Percentiles rank a stretch among this genome's conserved stretches.
Evolutionary conservation across 2,113 vertebrate species (phyloP).

Genomic region (Pogonocichla stellata): DNA sequence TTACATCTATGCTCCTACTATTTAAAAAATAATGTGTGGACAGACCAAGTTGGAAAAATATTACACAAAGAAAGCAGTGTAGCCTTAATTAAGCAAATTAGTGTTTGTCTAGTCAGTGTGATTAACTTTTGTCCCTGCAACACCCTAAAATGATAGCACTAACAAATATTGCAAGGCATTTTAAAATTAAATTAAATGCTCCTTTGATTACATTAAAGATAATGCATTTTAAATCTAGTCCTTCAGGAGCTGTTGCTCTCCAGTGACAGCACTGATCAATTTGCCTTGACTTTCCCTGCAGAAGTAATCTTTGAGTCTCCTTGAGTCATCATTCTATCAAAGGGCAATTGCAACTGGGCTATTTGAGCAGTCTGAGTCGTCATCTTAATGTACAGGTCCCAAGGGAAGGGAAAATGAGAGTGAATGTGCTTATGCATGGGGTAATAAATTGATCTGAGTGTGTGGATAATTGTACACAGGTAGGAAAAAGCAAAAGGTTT

Average conservation of each 20-base stretch:
- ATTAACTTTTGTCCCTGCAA: slow-evolving; percentile 18
- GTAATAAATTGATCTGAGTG: neutral
- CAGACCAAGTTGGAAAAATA: neutral
- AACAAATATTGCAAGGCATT: slow-evolving; percentile 23
- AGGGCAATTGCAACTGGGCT: neutral
- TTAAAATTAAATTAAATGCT: slow-evolving; percentile 37
- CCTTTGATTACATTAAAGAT: slow-evolving; percentile 50
- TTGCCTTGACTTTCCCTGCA: slow-evolving; percentile 35
- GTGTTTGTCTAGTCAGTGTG: slow-evolving; percentile 2
- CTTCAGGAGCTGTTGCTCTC: slow-evolving; percentile 36
- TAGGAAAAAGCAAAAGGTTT: neutral
- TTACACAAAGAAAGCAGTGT: neutral
- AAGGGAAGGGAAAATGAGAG: neutral
- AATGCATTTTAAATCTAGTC: slow-evolving; percentile 43
- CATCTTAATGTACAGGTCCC: slow-evolving; percentile 3
- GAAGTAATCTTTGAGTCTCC: slow-evolving; percentile 17
- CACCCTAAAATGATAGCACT: neutral
- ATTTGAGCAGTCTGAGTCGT: neutral
- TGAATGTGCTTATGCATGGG: neutral
- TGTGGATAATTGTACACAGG: neutral
- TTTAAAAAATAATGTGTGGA: neutral
- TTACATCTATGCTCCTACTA: neutral
- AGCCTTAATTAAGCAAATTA: slow-evolving; percentile 9
- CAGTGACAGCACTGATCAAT: slow-evolving; percentile 30
- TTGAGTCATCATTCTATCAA: slow-evolving; percentile 38